Evolutionary conservation across 2,888 invertebrate species (phyloP).

Genomic region (Xiphydria camelus): DNA sequence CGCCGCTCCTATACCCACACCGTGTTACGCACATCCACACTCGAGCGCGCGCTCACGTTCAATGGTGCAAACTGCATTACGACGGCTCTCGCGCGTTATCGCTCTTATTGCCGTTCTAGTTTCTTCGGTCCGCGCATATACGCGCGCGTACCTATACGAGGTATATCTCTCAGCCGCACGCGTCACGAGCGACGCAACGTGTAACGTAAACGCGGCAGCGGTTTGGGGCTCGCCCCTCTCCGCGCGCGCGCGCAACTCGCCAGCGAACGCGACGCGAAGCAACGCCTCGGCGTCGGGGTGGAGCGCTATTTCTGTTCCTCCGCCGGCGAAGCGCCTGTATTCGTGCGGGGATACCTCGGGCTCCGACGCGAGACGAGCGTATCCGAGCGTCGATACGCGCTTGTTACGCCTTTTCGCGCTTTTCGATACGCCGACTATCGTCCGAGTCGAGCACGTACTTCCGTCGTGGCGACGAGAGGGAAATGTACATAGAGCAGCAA

Average conservation of each 20-base stretch:
- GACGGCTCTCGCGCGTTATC: slow-evolving; percentile 50
- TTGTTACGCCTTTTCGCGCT: too few relatives aligned
- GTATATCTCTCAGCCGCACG: neutral
- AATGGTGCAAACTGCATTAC: slow-evolving; percentile 31
- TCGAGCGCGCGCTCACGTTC: too few relatives aligned
- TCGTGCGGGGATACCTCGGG: too few relatives aligned
- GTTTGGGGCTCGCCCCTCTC: neutral
- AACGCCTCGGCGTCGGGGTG: slow-evolving; percentile 35
- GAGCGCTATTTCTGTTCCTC: slow-evolving; percentile 43
- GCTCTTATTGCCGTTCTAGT: slow-evolving; percentile 50
- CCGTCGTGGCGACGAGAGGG: too few relatives aligned
- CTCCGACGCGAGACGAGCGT: too few relatives aligned
- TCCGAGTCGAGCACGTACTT: too few relatives aligned
- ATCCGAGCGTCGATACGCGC: too few relatives aligned
- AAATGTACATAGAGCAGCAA: too few relatives aligned
- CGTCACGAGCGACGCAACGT: neutral
- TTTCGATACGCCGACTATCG: too few relatives aligned
- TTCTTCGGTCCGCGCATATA: slow-evolving; percentile 47
- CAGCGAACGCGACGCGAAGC: slow-evolving; percentile 7
- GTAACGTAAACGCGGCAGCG: neutral
- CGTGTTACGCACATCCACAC: too few relatives aligned
- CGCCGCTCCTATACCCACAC: too few relatives aligned
- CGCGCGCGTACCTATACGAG: slow-evolving; percentile 5
- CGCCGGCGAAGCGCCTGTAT: too few relatives aligned
- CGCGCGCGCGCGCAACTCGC: neutral